Conservation (phyloP, 2,113 vertebrate species). For the Psittacara wagleri region DNA sequence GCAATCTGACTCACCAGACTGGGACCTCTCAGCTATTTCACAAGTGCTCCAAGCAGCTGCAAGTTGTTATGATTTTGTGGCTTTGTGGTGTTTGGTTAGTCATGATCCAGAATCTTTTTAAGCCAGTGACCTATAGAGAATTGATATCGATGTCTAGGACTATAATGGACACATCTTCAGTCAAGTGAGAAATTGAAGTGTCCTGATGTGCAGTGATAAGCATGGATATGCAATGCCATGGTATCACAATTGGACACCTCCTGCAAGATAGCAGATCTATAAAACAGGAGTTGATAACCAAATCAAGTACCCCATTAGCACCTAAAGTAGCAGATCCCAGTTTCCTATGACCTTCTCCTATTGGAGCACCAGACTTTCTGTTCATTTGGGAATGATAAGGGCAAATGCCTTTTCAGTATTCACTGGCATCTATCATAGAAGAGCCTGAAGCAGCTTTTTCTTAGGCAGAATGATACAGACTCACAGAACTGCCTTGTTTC, state of each 20-base stretch:
- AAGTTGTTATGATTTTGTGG: not conserved
- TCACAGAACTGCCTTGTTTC: not conserved
- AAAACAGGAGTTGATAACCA: not conserved
- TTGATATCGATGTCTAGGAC: not conserved
- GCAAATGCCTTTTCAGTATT: not conserved
- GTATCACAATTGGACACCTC: not conserved
- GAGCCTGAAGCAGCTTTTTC: not conserved
- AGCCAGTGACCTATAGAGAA: not conserved
- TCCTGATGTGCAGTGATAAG: not conserved
- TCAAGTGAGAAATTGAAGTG: not conserved
- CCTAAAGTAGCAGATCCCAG: not conserved
- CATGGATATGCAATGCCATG: not conserved
- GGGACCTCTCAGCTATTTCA: not conserved
- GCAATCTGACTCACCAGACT: not conserved
- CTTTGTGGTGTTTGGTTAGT: not conserved
- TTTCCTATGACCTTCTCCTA: not conserved
- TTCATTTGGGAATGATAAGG: not conserved
- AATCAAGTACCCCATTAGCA: not conserved
- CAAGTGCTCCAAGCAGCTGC: not conserved
- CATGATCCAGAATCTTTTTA: not conserved
- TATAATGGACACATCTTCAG: not conserved
- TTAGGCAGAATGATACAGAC: not conserved
- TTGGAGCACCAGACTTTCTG: not conserved
- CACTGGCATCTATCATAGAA: rapidly evolving
- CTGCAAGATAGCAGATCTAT: not conserved